Evolutionary conservation across 2,888 invertebrate genomes (phyloP), one percentile per base, ranked within the genome.

Genomic region (Pterostichus madidus): DNA sequence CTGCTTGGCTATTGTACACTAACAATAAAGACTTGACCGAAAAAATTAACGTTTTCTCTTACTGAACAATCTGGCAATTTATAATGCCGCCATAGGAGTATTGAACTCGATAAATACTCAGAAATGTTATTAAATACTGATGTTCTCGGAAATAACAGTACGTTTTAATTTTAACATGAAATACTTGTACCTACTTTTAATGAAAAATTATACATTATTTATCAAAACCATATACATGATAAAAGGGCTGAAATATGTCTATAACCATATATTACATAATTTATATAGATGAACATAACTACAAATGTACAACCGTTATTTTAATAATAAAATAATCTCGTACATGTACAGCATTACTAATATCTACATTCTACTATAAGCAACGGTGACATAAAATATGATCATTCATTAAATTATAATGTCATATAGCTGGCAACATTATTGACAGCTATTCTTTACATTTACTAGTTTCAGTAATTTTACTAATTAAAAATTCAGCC

Each of bases 221-320:
- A 39, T 52, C 24, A 24, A 24, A 49, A 49, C 49, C 49, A n/a
- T 6, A 49, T 49, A n/a, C 49, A 49, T 49, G 13, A 24, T 24
- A 24, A 24, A 24, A 5, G 2, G 39, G 0, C 6, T 7, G 39
- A 5, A 39, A 39, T 15, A 53, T 31, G 11, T 59, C 6, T 8
- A 59, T 59, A 24, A 7, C 0, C 6, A 39, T 24, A 24, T 39
- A 11, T 17, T 17, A 17, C 17, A 24, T 24, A 24, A 24, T 24
- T 71, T 71, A 10, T 46, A 44, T 44, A 10, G 44, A 39, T 71
- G 7, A 71, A 71, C 17, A 15, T 39, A 44, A n/a, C 15, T 71
- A 17, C 68, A 71, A 44, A 71, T 71, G 44, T 17, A 5, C 7
- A 44, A 71, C 68, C 68, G 68, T 71, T 71, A 71, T 15, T 71